A percentile compares a stretch with the other conserved stretches of the same genome.
Conservation (phyloP, 2,888 invertebrate genomes). For the Lasioglossum oenotherae region DNA sequence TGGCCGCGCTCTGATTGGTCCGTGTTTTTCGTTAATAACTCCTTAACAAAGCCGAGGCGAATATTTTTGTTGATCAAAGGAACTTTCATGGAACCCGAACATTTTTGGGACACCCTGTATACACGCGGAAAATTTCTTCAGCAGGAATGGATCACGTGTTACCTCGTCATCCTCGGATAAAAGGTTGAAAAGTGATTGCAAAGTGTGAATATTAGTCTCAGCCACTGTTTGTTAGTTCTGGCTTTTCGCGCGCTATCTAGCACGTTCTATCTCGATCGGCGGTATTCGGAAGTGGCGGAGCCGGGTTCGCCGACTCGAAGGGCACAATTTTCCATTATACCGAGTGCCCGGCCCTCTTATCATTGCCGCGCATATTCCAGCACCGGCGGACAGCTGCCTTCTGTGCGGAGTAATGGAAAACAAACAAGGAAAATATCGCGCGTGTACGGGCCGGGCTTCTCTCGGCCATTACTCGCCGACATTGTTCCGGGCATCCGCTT, state of each 20-base stretch:
- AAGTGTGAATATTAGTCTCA: background rate
- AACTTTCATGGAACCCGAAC: too few relatives aligned
- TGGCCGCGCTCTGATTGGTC: too few relatives aligned
- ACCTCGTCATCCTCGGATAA: background rate
- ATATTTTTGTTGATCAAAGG: too few relatives aligned
- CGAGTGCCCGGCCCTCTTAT: slow-evolving; percentile 72
- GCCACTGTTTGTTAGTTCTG: background rate
- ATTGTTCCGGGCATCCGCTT: background rate
- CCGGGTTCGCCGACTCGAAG: slow-evolving; percentile 24
- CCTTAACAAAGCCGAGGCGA: too few relatives aligned
- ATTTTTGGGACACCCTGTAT: too few relatives aligned
- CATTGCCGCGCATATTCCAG: slow-evolving; percentile 71
- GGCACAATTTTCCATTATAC: slow-evolving; percentile 74
- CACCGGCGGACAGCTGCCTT: slow-evolving; percentile 54
- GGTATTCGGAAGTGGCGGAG: background rate
- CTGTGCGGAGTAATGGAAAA: slow-evolving; percentile 69
- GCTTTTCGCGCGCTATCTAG: background rate
- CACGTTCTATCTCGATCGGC: background rate
- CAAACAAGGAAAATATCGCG: slow-evolving; percentile 71
- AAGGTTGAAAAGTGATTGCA: background rate
- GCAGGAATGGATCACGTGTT: too few relatives aligned
- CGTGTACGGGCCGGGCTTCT: slow-evolving; percentile 53
- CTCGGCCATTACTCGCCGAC: slow-evolving; percentile 18
- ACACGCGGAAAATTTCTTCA: too few relatives aligned
- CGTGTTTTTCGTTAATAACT: too few relatives aligned